These are phyloP conservation scores for Pseudotriccus pelzelni DNA, from an alignment of 2,797 vertebrate genomes.

Conservation along the genomic window DNA sequence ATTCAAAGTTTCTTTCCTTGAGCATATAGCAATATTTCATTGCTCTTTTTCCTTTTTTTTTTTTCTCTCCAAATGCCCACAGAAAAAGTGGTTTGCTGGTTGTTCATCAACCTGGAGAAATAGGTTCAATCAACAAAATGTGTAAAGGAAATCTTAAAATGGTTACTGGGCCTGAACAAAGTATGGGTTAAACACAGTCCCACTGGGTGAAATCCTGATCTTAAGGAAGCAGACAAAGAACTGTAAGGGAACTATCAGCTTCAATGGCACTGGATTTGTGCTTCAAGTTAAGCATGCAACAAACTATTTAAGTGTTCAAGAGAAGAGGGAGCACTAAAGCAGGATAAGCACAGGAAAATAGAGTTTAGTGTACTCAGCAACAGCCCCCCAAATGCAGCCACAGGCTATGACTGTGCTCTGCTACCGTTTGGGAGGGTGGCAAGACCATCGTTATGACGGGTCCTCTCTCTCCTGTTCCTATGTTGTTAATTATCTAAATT, in stretches of 20 bases:
- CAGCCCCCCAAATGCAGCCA: not conserved
- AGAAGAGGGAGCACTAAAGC: not conserved
- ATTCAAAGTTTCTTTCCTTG: not conserved
- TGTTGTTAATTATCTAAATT: not conserved
- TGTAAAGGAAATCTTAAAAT: not conserved
- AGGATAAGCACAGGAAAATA: not conserved
- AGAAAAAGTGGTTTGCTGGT: not conserved
- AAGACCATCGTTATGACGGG: not conserved
- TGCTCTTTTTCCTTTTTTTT: too few relatives aligned
- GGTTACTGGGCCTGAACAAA: not conserved
- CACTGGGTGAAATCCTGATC: not conserved
- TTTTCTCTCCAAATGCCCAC: not conserved
- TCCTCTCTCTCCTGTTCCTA: not conserved
- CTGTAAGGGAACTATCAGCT: not conserved
- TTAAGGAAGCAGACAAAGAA: not conserved
- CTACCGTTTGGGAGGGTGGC: rapidly evolving
- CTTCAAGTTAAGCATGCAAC: not conserved
- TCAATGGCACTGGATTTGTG: not conserved
- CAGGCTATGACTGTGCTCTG: not conserved
- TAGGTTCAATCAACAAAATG: not conserved
- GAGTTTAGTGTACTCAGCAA: not conserved
- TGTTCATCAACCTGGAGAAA: not conserved
- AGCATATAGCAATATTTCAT: not conserved
- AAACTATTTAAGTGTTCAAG: not conserved
- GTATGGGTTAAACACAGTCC: not conserved